Evolutionary conservation across 92 coral and sea anemone species (phyloP), one percentile per base, ranked within the genome.

Genomic region (Zoanthus gigantus): DNA sequence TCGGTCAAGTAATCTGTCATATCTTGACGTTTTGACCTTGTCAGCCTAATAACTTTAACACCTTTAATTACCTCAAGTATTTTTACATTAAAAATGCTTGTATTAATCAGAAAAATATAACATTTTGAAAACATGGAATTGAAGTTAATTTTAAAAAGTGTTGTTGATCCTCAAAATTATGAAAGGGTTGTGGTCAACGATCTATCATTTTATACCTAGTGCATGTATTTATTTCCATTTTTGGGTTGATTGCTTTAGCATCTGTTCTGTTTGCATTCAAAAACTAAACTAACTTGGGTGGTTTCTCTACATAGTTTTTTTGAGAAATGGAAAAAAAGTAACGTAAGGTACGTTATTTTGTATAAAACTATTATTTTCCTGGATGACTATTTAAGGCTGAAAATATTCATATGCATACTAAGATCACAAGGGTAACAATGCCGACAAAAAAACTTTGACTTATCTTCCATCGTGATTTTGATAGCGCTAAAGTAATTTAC

Each of bases 21-120:
- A 63, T 63, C 29, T 45, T 81, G 74, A 81, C 85, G 28, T 81
- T 81, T 81, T 81, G 85, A 81, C 85, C 85, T 81, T 15, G 9
- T 73, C 2, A 9, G 16, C 58, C 8, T 46, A 11, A 47, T 67
- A 13, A 65, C 7, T 14, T 81, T 37, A 42, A 58, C 13, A 58
- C 37, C 71, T 54, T 12, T 37, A 12, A 31, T 15, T 17, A 50
- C 14, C 13, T 58, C 32, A 28, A 66, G 45, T 28, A 81, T 2
- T 23, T 14, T 13, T 23, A 18, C 34, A 28, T 16, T 44, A 66
- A 47, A 42, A 14, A 71, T 18, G 23, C 32, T 13, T 31, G 18
- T 4, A n/a, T n/a, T n/a, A 63, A 15, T 63, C 69, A 16, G 9
- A 63, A 63, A 63, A 63, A 15, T 16, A 23, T 69, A 23, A 61